phyloP scores from a whole-genome alignment of 2,113 vertebrate species.

The Neogale vison region DNA sequence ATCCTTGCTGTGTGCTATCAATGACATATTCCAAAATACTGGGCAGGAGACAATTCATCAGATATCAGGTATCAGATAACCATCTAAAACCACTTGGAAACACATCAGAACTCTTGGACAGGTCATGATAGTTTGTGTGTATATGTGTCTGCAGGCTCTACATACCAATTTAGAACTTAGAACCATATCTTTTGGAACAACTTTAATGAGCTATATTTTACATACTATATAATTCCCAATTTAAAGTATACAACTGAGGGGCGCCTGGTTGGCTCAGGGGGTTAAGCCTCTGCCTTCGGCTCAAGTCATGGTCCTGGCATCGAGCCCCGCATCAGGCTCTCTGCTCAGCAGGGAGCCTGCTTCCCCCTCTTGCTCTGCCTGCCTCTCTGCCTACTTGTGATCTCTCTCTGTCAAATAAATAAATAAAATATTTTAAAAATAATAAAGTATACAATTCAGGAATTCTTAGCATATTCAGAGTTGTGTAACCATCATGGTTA shows the following conservation, averaged over 20 bases:
- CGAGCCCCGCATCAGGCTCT: too few relatives aligned
- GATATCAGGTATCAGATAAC: background rate
- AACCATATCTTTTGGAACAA: conserved; percentile 8
- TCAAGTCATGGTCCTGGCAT: too few relatives aligned
- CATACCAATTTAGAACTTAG: background rate
- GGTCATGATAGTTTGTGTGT: background rate
- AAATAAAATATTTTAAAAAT: too few relatives aligned
- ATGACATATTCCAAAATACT: background rate
- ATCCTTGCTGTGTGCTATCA: background rate
- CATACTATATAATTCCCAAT: background rate
- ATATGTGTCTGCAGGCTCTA: background rate
- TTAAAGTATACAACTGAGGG: background rate
- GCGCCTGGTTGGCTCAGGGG: too few relatives aligned
- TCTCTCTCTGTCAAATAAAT: too few relatives aligned
- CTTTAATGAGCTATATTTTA: conserved; percentile 30
- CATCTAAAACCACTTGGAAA: background rate
- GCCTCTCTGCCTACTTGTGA: too few relatives aligned
- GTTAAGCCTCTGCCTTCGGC: too few relatives aligned
- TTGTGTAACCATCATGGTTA: background rate
- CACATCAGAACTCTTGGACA: background rate
- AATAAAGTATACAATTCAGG: background rate
- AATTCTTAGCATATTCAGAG: background rate
- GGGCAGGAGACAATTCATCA: background rate
- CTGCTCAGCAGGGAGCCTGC: too few relatives aligned
- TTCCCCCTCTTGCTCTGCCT: too few relatives aligned